Evolutionary conservation across 2,888 invertebrate genomes (phyloP).

Genomic region (Rosalia funebris): DNA sequence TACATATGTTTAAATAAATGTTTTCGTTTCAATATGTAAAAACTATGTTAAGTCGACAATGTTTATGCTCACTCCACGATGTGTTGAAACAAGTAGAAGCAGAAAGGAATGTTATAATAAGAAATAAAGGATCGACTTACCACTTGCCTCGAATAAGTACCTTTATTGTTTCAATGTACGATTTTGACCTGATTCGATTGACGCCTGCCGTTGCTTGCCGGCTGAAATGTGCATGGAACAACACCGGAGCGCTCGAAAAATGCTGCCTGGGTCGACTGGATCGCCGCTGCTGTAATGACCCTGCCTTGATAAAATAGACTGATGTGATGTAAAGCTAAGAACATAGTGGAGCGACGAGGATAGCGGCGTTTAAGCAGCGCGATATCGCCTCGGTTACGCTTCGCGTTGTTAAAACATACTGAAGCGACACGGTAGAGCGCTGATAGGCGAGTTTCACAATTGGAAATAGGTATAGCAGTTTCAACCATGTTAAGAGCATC

Average conservation of each 20-base stretch:
- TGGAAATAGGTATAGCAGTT: too few species aligned
- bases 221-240: not conserved
- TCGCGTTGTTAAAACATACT: too few species aligned
- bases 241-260: not conserved
- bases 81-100: not conserved
- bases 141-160: not conserved
- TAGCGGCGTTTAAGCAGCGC: not conserved
- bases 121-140: not conserved
- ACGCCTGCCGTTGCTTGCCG: not conserved
- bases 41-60: not conserved
- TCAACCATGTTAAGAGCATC: too few species aligned
- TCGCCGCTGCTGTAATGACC: not conserved
- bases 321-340: not conserved
- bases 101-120: not conserved
- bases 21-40: not conserved
- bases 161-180: not conserved
- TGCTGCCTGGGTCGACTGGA: not conserved
- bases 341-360: not conserved
- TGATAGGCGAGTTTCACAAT: not conserved
- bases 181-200: not conserved
- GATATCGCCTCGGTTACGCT: not conserved
- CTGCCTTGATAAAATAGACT: not conserved
- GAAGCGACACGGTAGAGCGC: not conserved
- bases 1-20: not conserved
- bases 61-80: too few species aligned